Evolutionary conservation across 64 coral and sea anemone genomes (phyloP), one percentile per base, ranked within the genome.

Genomic region (Acropora yongei): DNA sequence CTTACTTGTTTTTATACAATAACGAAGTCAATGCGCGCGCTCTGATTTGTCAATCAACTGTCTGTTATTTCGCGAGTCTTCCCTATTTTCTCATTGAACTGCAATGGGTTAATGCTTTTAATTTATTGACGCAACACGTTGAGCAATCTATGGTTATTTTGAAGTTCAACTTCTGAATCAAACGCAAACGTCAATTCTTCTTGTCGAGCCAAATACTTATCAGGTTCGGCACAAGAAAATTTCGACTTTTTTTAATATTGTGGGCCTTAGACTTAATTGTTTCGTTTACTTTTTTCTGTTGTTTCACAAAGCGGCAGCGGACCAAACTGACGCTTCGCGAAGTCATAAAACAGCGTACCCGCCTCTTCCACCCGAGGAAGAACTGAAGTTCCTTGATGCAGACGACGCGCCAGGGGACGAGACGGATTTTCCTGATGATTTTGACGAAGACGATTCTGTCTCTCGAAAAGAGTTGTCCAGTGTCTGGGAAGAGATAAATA

Each of bases 401-500:
- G 75, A 78, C 44, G 4, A 49, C 75, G 12, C 2, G 44, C 12
- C 75, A 78, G 0, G 5, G 44, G 75, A 78, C 45, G 45, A 11
- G 45, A 78, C 75, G 47, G 75, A 78, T 46, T 78, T 48, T 46
- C 45, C 75, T 47, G 75, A 78, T 78, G 75, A 78, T 14, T 78
- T 48, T 3, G 75, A 4, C 44, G 75, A 47, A 16, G 75, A 78
- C 6, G 11, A 78, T 49, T 0, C 43, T 49, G 3, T 46, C 14
- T 76, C 74, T 76, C 74, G 46, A 0, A 2, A 78, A 46, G 43
- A 78, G 4, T 16, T 47, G 44, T 18, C 12, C 14, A 78, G 44
- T 46, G 44, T 78, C 44, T 78, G 75, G 75, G 75, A 78, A 18
- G 75, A 78, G 8, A 78, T 78, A 18, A 78, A 78, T 78, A 78